Conservation (phyloP, 2,113 vertebrate genomes). For the Hydrolagus affinis region DNA sequence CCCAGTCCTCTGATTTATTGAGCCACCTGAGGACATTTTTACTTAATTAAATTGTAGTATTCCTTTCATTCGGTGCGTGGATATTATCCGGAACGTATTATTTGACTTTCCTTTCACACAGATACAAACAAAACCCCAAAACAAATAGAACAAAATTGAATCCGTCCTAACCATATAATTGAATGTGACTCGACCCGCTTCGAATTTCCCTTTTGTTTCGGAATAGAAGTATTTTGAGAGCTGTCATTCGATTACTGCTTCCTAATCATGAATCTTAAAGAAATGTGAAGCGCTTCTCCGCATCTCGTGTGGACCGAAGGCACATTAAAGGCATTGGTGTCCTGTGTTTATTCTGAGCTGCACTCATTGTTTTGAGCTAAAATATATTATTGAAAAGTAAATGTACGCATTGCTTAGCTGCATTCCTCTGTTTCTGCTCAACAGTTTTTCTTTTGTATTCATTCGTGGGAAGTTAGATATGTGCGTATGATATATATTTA, state of each 20-base stretch:
- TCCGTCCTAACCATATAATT: neutral
- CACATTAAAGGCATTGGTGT: neutral
- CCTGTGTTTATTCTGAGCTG: neutral
- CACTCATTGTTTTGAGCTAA: neutral
- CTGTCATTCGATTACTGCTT: neutral
- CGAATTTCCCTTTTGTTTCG: neutral
- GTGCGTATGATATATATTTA: too few relatives aligned
- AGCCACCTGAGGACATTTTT: neutral
- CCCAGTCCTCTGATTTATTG: neutral
- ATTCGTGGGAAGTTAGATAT: too few relatives aligned
- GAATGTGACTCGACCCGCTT: neutral
- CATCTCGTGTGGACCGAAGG: neutral
- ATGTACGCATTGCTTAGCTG: neutral
- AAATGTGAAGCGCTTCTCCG: too few relatives aligned
- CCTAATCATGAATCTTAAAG: neutral
- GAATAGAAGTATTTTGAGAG: neutral
- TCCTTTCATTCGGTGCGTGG: too few relatives aligned
- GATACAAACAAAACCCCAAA: too few relatives aligned
- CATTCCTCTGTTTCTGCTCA: neutral
- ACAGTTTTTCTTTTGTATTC: neutral
- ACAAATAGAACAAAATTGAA: neutral
- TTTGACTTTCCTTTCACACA: neutral
- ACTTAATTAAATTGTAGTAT: neutral
- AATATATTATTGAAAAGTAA: neutral
- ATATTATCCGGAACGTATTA: neutral